A percentile compares a stretch with the other conserved stretches of the same genome.
phyloP scores from a whole-genome alignment of 2,888 invertebrate genomes.

The Diarsia dahlii region DNA sequence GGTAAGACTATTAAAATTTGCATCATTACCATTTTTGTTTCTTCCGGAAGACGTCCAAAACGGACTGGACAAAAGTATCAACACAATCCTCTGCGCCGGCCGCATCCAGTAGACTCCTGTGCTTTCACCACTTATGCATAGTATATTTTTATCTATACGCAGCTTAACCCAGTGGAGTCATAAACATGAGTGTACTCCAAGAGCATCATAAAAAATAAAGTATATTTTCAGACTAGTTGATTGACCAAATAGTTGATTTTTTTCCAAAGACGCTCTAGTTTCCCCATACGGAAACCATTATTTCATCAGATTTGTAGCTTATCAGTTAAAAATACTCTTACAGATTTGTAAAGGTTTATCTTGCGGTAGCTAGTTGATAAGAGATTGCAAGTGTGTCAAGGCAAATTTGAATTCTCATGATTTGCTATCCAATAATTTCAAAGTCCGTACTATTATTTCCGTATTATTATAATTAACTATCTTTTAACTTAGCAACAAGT shows the following conservation, averaged over 20 bases:
- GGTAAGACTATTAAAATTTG: slow-evolving; percentile 88
- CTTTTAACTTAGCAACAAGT: background rate
- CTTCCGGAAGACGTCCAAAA: background rate
- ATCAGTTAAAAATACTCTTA: slow-evolving; percentile 27
- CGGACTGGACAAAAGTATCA: background rate
- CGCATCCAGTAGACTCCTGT: background rate
- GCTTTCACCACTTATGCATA: background rate
- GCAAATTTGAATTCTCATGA: slow-evolving; percentile 12
- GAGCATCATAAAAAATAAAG: background rate
- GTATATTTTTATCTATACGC: background rate
- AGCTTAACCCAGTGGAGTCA: background rate
- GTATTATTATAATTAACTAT: background rate
- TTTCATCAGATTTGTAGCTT: slow-evolving; percentile 27
- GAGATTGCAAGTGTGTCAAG: slow-evolving; percentile 41
- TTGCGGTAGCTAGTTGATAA: slow-evolving; percentile 36
- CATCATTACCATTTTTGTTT: background rate
- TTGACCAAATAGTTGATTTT: background rate
- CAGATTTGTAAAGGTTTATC: slow-evolving; percentile 38
- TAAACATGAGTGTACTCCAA: no score
- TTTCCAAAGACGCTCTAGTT: background rate
- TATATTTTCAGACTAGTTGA: background rate
- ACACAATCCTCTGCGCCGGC: background rate
- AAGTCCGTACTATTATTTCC: background rate
- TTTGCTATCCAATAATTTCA: background rate
- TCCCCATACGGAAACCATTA: background rate